Percentiles rank a stretch among this genome's conserved stretches.
phyloP scores from a whole-genome alignment of 2,113 vertebrate genomes.

The Psittacula cyanocephala region DNA sequence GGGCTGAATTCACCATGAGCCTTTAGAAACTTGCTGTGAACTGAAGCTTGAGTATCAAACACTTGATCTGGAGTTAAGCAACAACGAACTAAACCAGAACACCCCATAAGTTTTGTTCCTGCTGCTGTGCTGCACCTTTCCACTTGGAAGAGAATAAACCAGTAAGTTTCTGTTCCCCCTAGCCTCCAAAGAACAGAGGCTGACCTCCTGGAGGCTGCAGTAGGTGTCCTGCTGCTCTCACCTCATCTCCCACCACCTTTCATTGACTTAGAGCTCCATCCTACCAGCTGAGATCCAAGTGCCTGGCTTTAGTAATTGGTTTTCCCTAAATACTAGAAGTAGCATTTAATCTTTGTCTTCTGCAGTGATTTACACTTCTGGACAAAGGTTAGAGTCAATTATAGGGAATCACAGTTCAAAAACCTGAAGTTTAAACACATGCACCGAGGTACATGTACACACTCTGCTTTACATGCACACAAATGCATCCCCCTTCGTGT shows the following conservation, averaged over 20 bases:
- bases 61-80: not conserved
- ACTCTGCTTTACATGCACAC: not conserved
- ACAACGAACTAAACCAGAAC: not conserved
- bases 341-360: not conserved
- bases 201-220: too few relatives aligned
- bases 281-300: rapidly evolving
- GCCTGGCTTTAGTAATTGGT: not conserved
- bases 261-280: not conserved
- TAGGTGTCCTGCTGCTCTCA: not conserved
- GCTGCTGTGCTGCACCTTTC: not conserved
- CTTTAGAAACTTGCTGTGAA: not conserved
- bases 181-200: not conserved
- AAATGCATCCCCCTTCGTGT: rapidly evolving
- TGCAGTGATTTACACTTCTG: not conserved
- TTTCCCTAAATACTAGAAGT: not conserved
- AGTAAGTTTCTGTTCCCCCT: not conserved
- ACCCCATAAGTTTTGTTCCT: not conserved
- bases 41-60: not conserved
- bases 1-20: not conserved
- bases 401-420: not conserved
- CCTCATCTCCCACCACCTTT: not conserved
- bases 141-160: not conserved
- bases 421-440: not conserved
- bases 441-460: rapidly evolving
- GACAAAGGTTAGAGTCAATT: not conserved